These are phyloP conservation scores for Macaria notata DNA, from an alignment of 2,888 invertebrate species.

Conservation along the genomic window DNA sequence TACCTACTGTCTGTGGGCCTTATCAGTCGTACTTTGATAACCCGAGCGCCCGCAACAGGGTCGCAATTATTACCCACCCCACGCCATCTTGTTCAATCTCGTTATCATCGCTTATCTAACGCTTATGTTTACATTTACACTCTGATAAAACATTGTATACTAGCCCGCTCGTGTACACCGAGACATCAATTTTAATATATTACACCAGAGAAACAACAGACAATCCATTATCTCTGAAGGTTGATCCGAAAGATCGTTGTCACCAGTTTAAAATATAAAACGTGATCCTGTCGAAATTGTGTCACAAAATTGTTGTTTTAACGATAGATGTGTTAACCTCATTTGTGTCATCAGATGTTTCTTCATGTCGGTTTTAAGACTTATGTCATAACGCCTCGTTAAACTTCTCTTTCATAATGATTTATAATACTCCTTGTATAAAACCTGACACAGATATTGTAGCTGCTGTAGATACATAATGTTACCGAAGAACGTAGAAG, in stretches of 20 bases:
- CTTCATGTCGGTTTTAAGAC: conserved; percentile 19
- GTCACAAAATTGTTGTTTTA: conserved; percentile 21
- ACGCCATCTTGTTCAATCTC: conserved; percentile 60
- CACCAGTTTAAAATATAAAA: not conserved
- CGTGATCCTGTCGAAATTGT: conserved; percentile 6
- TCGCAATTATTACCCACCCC: conserved; percentile 39
- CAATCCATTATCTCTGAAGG: conserved; percentile 20
- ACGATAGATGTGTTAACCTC: conserved; percentile 25
- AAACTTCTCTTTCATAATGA: conserved; percentile 14
- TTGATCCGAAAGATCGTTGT: conserved; percentile 3
- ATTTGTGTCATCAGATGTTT: conserved; percentile 27
- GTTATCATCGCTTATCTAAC: conserved; percentile 60
- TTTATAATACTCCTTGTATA: not conserved
- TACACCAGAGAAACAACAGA: conserved; percentile 24
- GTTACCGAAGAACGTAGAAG: too few relatives aligned
- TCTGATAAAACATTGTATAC: conserved; percentile 47
- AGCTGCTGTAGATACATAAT: too few relatives aligned
- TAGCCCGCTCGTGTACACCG: conserved; percentile 23
- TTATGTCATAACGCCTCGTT: conserved; percentile 25
- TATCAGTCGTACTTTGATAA: conserved; percentile 31
- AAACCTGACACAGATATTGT: too few relatives aligned
- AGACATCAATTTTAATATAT: conserved; percentile 35
- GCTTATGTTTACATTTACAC: conserved; percentile 58
- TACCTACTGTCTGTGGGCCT: conserved; percentile 15
- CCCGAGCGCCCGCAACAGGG: conserved; percentile 41